Evolutionary conservation across 2,888 invertebrate genomes (phyloP).

Genomic region (Tolmerus cingulatus): DNA sequence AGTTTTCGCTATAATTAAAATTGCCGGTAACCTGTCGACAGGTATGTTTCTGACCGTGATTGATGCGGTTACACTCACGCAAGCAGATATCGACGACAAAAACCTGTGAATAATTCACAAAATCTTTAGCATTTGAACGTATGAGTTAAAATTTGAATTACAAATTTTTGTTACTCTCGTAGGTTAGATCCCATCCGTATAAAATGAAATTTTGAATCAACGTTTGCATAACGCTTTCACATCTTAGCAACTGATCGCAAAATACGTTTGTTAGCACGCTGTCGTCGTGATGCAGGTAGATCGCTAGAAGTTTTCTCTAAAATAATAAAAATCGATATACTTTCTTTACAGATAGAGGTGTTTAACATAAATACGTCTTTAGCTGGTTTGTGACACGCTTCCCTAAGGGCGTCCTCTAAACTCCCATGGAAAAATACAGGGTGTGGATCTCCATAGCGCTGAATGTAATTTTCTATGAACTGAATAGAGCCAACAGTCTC

Average conservation of each 20-base stretch:
- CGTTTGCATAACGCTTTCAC: conserved; percentile 88
- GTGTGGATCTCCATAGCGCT: conserved; percentile 80
- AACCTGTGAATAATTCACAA: conserved; percentile 66
- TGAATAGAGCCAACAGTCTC: conserved; percentile 85
- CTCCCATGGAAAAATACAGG: conserved; percentile 92
- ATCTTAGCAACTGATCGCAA: conserved; percentile 92
- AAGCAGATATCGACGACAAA: conserved; percentile 76
- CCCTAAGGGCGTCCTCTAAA: conserved; percentile 88
- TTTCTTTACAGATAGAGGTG: background rate
- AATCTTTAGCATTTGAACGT: background rate
- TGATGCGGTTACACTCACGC: conserved; percentile 83
- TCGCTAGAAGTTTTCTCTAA: conserved; percentile 90
- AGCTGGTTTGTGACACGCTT: conserved; percentile 88
- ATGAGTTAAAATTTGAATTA: conserved; percentile 57
- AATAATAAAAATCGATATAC: conserved; percentile 48
- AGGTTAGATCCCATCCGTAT: conserved; percentile 98
- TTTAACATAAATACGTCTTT: conserved; percentile 73
- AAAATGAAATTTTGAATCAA: conserved; percentile 89
- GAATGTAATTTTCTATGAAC: conserved; percentile 85
- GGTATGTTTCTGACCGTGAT: conserved; percentile 86
- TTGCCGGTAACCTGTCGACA: conserved; percentile 85
- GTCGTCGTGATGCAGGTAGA: conserved; percentile 96
- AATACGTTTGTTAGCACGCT: conserved; percentile 97
- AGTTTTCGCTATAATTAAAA: conserved; percentile 88
- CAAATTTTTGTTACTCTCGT: conserved; percentile 84